Evolutionary conservation across 2,888 invertebrate genomes (phyloP).

Genomic region (Parnassius glacialis): DNA sequence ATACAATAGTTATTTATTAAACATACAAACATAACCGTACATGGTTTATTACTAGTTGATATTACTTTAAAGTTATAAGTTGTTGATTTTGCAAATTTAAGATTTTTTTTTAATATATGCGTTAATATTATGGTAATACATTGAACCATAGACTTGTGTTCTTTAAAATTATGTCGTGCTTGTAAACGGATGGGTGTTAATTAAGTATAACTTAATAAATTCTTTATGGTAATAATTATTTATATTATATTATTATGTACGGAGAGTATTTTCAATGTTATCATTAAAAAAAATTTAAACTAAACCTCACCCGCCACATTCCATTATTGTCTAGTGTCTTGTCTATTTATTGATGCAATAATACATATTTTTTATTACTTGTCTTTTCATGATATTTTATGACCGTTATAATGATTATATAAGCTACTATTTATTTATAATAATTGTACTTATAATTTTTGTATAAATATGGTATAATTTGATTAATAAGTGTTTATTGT

Average conservation of each 20-base stretch:
- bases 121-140: no score
- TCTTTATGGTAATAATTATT: conserved; percentile 37
- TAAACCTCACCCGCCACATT: conserved; percentile 52
- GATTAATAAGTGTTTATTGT: no score
- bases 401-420: conserved; percentile 6
- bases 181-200: conserved; percentile 49
- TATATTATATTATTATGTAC: conserved; percentile 33
- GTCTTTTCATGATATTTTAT: no score
- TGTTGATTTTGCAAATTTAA: conserved; percentile 19
- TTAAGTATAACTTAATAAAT: conserved; percentile 47
- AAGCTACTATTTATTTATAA: conserved; percentile 21
- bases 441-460: conserved; percentile 24
- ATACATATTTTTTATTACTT: not conserved
- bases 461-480: not conserved
- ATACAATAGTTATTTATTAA: conserved; percentile 18
- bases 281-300: conserved; percentile 42
- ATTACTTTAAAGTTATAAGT: conserved; percentile 22
- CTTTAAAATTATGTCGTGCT: conserved; percentile 42
- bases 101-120: not conserved
- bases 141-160: no score
- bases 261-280: conserved; percentile 56
- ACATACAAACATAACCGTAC: conserved; percentile 7
- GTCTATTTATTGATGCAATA: conserved; percentile 30
- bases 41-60: conserved; percentile 12
- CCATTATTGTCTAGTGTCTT: conserved; percentile 45